Evolutionary conservation across 1,140 invertebrate genomes (phyloP).

Genomic region (Oryzaephilus surinamensis): DNA sequence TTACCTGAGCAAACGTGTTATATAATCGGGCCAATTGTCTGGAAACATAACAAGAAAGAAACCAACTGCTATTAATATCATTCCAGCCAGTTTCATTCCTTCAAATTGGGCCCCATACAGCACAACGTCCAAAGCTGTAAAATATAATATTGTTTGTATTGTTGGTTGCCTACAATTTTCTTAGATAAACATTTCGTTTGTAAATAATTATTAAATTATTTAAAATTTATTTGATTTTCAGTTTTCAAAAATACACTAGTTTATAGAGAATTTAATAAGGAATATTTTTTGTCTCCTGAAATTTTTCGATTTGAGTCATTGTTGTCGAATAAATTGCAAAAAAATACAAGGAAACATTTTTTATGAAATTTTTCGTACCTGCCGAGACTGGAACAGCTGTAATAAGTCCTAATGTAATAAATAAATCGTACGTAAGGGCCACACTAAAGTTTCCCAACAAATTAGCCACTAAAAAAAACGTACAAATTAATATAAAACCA

Average conservation of each 20-base stretch:
- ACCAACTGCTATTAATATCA: conserved; percentile 79
- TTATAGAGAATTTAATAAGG: no score
- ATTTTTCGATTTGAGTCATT: no score
- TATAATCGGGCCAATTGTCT: conserved; percentile 91
- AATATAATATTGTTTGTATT: not conserved
- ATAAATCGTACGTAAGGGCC: conserved; percentile 82
- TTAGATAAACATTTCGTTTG: not conserved
- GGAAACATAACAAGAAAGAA: conserved; percentile 92
- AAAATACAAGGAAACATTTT: no score
- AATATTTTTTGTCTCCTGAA: no score
- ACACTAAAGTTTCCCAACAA: conserved; percentile 84
- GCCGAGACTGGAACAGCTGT: conserved; percentile 86
- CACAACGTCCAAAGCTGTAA: conserved; percentile 66
- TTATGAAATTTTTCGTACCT: conserved; percentile 45
- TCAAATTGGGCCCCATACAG: conserved; percentile 76
- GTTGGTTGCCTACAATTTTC: not conserved
- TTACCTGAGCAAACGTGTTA: conserved; percentile 77
- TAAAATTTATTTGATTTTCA: conserved; percentile 1
- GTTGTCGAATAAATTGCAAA: no score
- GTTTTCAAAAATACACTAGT: no score
- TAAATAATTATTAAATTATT: not conserved
- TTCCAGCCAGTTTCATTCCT: conserved; percentile 89
- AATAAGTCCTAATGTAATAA: conserved; percentile 83
- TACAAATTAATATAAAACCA: not conserved
- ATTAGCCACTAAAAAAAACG: conserved; percentile 70